Evolutionary conservation across 2,797 vertebrate species (phyloP).

Genomic region (Pogonophryne albipinna): DNA sequence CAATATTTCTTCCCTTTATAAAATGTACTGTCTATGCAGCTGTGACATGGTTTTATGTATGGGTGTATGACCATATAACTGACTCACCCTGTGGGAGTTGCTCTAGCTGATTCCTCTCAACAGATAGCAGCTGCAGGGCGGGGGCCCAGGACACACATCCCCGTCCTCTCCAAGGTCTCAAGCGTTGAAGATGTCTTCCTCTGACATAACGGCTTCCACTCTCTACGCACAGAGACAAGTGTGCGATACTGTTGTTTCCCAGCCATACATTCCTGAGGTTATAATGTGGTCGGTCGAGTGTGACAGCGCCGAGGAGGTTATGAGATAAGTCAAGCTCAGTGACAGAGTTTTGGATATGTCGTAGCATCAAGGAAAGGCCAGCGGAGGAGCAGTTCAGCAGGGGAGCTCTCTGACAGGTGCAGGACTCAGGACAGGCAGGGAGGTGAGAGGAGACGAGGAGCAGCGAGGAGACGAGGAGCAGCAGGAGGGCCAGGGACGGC

Average conservation of each 20-base stretch:
- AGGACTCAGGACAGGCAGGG: constrained; percentile 72
- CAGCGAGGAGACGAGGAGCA: constrained; percentile 67
- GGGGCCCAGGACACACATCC: constrained; percentile 79
- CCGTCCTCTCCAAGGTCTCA: constrained; percentile 7
- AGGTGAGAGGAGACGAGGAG: constrained; percentile 46
- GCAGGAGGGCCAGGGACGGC: constrained; percentile 48
- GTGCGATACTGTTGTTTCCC: constrained; percentile 85
- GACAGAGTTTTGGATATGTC: constrained; percentile 53
- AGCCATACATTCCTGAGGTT: constrained; percentile 84
- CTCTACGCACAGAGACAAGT: constrained; percentile 79
- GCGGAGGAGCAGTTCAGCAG: constrained; percentile 86
- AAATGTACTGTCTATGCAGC: neutral
- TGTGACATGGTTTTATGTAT: constrained; percentile 18
- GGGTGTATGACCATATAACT: constrained; percentile 51
- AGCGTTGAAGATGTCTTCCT: constrained; percentile 37
- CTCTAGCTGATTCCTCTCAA: constrained; percentile 87
- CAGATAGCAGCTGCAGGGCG: constrained; percentile 85
- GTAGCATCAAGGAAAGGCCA: constrained; percentile 69
- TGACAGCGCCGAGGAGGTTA: constrained; percentile 73
- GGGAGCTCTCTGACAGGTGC: constrained; percentile 70
- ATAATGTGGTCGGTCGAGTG: constrained; percentile 42
- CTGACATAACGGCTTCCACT: constrained; percentile 40
- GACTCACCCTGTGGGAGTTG: constrained; percentile 88
- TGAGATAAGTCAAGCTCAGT: constrained; percentile 82
- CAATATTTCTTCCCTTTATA: neutral